These are phyloP conservation scores for Anguilla rostrata DNA, from an alignment of 2,113 vertebrate species.

Conservation along the genomic window DNA sequence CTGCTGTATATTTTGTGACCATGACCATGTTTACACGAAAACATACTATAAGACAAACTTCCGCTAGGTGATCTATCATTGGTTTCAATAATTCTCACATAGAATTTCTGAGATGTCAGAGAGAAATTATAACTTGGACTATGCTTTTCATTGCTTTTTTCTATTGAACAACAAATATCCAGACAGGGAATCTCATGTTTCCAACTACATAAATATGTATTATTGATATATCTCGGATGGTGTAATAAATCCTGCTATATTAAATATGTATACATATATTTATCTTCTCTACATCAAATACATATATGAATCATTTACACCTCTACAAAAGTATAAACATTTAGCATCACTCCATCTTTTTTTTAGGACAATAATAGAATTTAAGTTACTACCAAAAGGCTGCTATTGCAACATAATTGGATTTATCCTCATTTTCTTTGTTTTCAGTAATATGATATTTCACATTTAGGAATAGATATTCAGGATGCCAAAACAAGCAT, in stretches of 20 bases:
- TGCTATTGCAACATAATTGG: neutral
- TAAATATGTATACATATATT: neutral
- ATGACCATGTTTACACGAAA: neutral
- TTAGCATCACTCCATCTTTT: neutral
- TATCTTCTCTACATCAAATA: neutral
- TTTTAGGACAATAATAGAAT: too few relatives aligned
- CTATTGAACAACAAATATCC: neutral
- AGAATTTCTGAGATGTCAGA: neutral
- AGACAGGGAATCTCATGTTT: neutral
- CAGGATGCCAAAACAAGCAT: too few relatives aligned
- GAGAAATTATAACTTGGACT: neutral
- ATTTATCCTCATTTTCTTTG: neutral
- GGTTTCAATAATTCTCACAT: neutral
- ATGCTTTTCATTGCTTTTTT: neutral
- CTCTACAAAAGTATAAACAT: neutral
- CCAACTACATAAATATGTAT: neutral
- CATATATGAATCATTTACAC: neutral
- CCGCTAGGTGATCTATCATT: neutral
- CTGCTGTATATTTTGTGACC: neutral
- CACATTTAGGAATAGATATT: too few relatives aligned
- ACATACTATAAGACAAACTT: neutral
- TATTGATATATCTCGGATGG: neutral
- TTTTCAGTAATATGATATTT: too few relatives aligned
- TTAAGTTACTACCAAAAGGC: too few relatives aligned
- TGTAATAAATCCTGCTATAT: neutral